Evolutionary conservation across 2,888 invertebrate genomes (phyloP).

Genomic region (Spilosoma lubricipeda): DNA sequence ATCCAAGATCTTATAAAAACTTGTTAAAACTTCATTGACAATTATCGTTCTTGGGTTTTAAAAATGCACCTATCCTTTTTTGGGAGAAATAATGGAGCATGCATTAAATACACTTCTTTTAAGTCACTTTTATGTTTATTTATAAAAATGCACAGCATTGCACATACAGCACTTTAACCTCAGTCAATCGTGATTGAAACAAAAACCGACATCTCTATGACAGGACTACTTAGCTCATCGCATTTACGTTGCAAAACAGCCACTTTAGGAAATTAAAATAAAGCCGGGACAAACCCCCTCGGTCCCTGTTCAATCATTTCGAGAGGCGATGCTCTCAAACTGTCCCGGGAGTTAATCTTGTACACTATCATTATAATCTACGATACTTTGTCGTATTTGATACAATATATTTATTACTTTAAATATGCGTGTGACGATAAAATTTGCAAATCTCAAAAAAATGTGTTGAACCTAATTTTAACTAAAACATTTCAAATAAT

Average conservation of each 20-base stretch:
- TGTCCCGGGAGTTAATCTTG: slow-evolving; percentile 75
- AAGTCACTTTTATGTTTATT: slow-evolving; percentile 34
- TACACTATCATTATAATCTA: slow-evolving; percentile 62
- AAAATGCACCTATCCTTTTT: slow-evolving; percentile 48
- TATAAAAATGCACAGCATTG: slow-evolving; percentile 43
- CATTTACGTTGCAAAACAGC: slow-evolving; percentile 81
- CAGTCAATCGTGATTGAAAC: slow-evolving; percentile 58
- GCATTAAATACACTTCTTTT: slow-evolving; percentile 54
- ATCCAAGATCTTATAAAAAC: slow-evolving; percentile 69
- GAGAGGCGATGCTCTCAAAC: slow-evolving; percentile 76
- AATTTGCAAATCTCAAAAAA: neutral
- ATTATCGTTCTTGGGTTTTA: slow-evolving; percentile 59
- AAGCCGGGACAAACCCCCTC: slow-evolving; percentile 77
- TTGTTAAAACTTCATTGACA: slow-evolving; percentile 14
- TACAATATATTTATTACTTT: slow-evolving; percentile 23
- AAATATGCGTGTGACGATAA: neutral
- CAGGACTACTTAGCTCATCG: slow-evolving; percentile 65
- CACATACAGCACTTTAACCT: slow-evolving; percentile 52
- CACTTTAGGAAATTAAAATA: slow-evolving; percentile 85
- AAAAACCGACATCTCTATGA: slow-evolving; percentile 66
- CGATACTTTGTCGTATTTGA: slow-evolving; percentile 55
- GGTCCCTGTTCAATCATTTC: slow-evolving; percentile 85
- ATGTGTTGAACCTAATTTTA: neutral
- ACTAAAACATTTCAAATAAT: too few species aligned
- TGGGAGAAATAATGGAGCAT: slow-evolving; percentile 53